Evolutionary conservation across 1,140 invertebrate species (phyloP).

Genomic region (Battus philenor): DNA sequence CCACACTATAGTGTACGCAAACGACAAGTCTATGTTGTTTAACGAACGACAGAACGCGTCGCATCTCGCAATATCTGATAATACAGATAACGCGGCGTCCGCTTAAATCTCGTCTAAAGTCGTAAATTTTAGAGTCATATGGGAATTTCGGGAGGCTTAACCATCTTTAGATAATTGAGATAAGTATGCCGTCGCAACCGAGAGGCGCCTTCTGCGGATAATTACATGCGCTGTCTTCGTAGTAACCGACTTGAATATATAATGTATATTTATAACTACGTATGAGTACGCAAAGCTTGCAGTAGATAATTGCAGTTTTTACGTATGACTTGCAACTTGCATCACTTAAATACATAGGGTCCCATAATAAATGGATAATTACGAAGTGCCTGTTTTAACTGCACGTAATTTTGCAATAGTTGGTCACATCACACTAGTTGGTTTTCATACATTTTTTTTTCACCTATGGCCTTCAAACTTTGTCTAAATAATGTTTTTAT

Average conservation of each 20-base stretch:
- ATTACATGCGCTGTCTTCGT: slow-evolving; percentile 27
- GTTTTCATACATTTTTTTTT: too few species aligned
- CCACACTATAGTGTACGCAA: slow-evolving; percentile 9
- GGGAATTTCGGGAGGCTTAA: slow-evolving; percentile 69
- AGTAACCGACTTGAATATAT: too few species aligned
- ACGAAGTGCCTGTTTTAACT: too few species aligned
- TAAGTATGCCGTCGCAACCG: slow-evolving; percentile 48
- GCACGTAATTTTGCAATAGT: too few species aligned
- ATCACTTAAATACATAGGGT: too few species aligned
- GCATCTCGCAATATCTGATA: slow-evolving; percentile 57
- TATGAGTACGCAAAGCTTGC: background rate
- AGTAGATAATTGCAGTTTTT: background rate
- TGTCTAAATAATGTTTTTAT: too few species aligned
- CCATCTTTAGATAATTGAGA: slow-evolving; percentile 71
- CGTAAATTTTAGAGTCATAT: slow-evolving; percentile 65
- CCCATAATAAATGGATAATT: too few species aligned
- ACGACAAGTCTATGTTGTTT: slow-evolving; percentile 40
- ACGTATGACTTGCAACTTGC: background rate
- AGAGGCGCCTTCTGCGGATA: slow-evolving; percentile 43
- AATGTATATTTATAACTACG: slow-evolving; percentile 23
- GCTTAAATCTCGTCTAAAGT: slow-evolving; percentile 64
- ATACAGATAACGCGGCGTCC: slow-evolving; percentile 55
- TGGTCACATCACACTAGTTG: too few species aligned
- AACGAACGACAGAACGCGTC: slow-evolving; percentile 39
- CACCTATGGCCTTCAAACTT: too few species aligned